These are phyloP conservation scores for Caenorhabditis sp. DNA, from an alignment of 2,888 invertebrate species.

Conservation along the genomic window DNA sequence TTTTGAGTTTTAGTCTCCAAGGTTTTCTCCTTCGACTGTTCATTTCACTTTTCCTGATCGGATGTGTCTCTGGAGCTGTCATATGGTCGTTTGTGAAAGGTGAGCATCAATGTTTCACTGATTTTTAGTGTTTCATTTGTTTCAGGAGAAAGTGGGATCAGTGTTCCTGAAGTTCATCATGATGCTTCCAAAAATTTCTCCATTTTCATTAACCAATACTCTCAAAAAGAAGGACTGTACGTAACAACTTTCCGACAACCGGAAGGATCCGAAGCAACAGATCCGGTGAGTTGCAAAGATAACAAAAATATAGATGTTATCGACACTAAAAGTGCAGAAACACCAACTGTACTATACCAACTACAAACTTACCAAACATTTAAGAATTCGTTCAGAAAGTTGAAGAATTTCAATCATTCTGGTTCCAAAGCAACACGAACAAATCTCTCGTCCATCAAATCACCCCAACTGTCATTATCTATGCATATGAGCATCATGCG, in stretches of 20 bases:
- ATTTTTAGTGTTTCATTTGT: not conserved
- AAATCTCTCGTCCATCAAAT: slow-evolving; percentile 62
- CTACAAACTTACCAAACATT: too few species aligned
- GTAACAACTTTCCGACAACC: slow-evolving; percentile 50
- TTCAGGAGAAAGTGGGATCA: slow-evolving; percentile 60
- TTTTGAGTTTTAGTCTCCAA: slow-evolving; percentile 40
- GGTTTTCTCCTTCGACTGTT: slow-evolving; percentile 53
- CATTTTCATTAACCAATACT: slow-evolving; percentile 65
- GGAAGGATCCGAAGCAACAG: slow-evolving; percentile 24
- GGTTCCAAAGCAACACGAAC: slow-evolving; percentile 65
- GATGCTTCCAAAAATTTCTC: slow-evolving; percentile 67
- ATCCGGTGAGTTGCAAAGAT: slow-evolving; percentile 34
- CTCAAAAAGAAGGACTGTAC: slow-evolving; percentile 62
- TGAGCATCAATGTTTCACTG: slow-evolving; percentile 8
- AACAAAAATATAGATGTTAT: too few species aligned
- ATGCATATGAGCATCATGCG: slow-evolving; percentile 57
- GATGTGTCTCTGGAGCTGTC: slow-evolving; percentile 59
- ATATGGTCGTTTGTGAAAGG: slow-evolving; percentile 66
- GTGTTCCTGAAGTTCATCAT: slow-evolving; percentile 30
- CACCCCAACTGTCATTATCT: slow-evolving; percentile 59
- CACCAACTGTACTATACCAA: too few species aligned
- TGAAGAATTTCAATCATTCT: slow-evolving; percentile 61
- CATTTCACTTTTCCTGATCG: slow-evolving; percentile 59
- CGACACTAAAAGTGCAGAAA: too few species aligned
- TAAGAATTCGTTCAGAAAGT: slow-evolving; percentile 59